Conservation (phyloP, 2,888 invertebrate species). For the Apeira syringaria region DNA sequence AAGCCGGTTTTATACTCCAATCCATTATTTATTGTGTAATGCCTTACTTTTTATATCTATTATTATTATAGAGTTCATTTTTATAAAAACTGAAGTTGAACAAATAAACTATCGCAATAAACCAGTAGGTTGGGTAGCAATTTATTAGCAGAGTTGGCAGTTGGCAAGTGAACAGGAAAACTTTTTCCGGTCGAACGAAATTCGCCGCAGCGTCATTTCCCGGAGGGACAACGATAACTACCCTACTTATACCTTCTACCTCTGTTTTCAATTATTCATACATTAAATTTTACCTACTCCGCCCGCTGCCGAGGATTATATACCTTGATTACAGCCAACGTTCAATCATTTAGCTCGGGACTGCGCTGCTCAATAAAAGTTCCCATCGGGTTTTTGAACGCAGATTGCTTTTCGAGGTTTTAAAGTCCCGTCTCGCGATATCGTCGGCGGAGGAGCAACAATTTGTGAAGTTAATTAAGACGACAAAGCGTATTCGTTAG, state of each 20-base stretch:
- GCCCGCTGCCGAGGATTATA: slow-evolving; percentile 49
- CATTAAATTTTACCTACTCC: slow-evolving; percentile 59
- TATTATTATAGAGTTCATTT: no score
- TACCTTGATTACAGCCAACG: slow-evolving; percentile 55
- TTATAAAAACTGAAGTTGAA: no score
- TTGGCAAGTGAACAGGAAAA: slow-evolving; percentile 51
- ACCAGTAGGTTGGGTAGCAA: slow-evolving; percentile 38
- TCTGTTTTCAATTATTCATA: slow-evolving; percentile 77
- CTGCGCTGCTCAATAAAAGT: slow-evolving; percentile 42
- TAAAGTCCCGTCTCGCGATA: slow-evolving; percentile 38
- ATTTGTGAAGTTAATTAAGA: slow-evolving; percentile 71
- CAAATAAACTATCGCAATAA: slow-evolving; percentile 45
- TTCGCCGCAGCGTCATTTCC: slow-evolving; percentile 63
- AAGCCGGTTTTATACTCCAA: no score
- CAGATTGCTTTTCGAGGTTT: slow-evolving; percentile 48
- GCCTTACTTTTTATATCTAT: no score
- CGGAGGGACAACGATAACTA: slow-evolving; percentile 64
- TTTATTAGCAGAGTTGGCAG: slow-evolving; percentile 45
- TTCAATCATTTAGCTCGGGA: slow-evolving; percentile 50
- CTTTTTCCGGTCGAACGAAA: slow-evolving; percentile 57
- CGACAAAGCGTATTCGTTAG: slow-evolving; percentile 63
- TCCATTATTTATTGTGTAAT: no score
- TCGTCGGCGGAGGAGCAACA: slow-evolving; percentile 54
- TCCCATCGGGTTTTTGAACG: slow-evolving; percentile 36
- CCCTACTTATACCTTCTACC: slow-evolving; percentile 67